Conservation (phyloP, 2,888 invertebrate species). For the Busseola fusca region DNA sequence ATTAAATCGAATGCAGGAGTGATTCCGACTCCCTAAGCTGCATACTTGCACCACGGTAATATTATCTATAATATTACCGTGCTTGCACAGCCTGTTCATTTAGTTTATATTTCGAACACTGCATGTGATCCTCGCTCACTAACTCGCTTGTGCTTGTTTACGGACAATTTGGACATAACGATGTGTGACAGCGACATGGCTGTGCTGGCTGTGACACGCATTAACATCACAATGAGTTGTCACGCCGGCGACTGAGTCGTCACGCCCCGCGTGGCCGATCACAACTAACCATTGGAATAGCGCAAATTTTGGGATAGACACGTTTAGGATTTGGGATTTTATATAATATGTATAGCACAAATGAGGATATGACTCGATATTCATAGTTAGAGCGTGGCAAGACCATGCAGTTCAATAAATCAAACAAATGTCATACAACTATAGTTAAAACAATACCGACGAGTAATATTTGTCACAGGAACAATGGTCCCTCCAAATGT, state of each 20-base stretch:
- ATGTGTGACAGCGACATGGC: constrained; percentile 36
- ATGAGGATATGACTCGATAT: neutral
- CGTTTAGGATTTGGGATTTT: neutral
- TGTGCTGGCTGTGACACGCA: constrained; percentile 58
- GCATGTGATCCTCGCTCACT: neutral
- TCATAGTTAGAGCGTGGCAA: neutral
- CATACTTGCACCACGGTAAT: neutral
- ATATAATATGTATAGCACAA: neutral
- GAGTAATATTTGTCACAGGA: neutral
- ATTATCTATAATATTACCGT: too few species aligned
- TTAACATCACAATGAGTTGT: constrained; percentile 63
- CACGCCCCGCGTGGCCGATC: constrained; percentile 25
- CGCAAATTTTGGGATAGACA: neutral
- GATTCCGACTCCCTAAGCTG: neutral
- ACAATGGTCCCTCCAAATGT: neutral
- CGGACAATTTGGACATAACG: constrained; percentile 19
- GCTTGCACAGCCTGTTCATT: too few species aligned
- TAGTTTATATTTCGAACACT: neutral
- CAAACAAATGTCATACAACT: neutral
- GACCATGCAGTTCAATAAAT: neutral
- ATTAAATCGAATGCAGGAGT: neutral
- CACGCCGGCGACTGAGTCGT: constrained; percentile 20
- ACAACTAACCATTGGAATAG: constrained; percentile 7
- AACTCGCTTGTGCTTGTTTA: constrained; percentile 3
- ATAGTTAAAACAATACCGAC: neutral